A percentile compares a stretch with the other conserved stretches of the same genome.
Conservation (phyloP, 2,888 invertebrate genomes). For the Tortrix viridana region DNA sequence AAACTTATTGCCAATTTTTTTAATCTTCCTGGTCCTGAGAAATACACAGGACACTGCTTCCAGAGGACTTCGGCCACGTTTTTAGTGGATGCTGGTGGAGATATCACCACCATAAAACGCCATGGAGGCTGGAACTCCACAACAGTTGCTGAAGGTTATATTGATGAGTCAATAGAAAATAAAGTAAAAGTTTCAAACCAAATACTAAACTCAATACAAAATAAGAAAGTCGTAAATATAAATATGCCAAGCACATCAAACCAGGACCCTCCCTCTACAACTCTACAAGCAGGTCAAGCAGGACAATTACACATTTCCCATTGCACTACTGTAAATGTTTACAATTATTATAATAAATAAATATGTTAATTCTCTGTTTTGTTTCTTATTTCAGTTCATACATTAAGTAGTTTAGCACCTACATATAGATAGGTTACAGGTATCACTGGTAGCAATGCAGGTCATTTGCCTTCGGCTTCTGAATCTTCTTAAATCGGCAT, state of each 20-base stretch:
- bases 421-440: neutral
- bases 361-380: neutral
- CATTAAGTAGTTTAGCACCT: too few relatives aligned
- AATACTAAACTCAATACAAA: constrained; percentile 6
- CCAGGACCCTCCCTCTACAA: neutral
- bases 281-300: neutral
- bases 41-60: constrained; percentile 39
- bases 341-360: neutral
- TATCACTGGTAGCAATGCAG: too few relatives aligned
- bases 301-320: neutral
- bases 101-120: constrained; percentile 1
- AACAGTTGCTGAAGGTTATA: neutral
- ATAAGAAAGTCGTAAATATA: constrained; percentile 22
- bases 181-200: neutral
- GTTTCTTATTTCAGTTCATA: too few relatives aligned
- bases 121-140: constrained; percentile 9
- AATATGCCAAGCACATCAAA: constrained; percentile 9
- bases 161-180: constrained; percentile 6
- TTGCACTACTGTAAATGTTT: constrained; percentile 4
- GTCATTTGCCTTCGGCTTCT: too few relatives aligned
- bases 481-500: too few relatives aligned
- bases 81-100: constrained; percentile 26
- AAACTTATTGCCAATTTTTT: constrained; percentile 29
- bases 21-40: constrained; percentile 25
- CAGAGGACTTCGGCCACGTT: constrained; percentile 30